These are phyloP conservation scores for Drosophila nigritarsus DNA, from an alignment of 2,888 invertebrate genomes.

Conservation along the genomic window DNA sequence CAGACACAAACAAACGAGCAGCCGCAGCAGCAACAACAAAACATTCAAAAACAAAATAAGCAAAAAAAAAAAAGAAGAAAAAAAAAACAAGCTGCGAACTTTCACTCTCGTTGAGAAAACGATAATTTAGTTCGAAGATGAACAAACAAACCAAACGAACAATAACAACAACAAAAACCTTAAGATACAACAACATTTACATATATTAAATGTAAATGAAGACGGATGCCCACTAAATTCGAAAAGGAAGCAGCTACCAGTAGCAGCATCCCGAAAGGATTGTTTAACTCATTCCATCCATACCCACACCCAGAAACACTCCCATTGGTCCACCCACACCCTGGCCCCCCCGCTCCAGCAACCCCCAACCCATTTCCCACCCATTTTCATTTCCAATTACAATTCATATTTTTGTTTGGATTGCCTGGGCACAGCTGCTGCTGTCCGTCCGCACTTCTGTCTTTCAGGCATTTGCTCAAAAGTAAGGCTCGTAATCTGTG, in stretches of 20 bases:
- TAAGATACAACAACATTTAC: constrained; percentile 3
- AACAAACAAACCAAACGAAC: constrained; percentile 27
- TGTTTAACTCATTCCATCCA: constrained; percentile 1
- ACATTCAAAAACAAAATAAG: constrained; percentile 19
- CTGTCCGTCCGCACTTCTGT: not conserved
- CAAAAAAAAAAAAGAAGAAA: constrained; percentile 34
- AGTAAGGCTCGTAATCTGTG: constrained; percentile 12
- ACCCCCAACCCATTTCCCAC: not conserved
- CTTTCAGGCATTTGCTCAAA: constrained; percentile 5
- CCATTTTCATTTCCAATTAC: constrained; percentile 11
- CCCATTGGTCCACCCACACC: not conserved
- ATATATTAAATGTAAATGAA: constrained; percentile 21
- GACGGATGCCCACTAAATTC: constrained; percentile 11
- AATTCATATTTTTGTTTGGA: constrained; percentile 17
- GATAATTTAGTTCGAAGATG: constrained; percentile 38
- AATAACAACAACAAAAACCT: constrained; percentile 3
- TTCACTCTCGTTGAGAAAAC: constrained; percentile 68
- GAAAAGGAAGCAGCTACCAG: not conserved
- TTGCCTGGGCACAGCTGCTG: constrained; percentile 10
- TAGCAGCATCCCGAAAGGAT: constrained; percentile 1
- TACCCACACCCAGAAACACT: not conserved
- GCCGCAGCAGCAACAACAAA: constrained; percentile 21
- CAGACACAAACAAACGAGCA: constrained; percentile 47
- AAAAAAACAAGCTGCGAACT: constrained; percentile 44
- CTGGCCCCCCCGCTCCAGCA: not conserved